Percentiles rank a stretch among this genome's conserved stretches.
Evolutionary conservation across 2,888 invertebrate genomes (phyloP).

Genomic region (Trimorus sp.): DNA sequence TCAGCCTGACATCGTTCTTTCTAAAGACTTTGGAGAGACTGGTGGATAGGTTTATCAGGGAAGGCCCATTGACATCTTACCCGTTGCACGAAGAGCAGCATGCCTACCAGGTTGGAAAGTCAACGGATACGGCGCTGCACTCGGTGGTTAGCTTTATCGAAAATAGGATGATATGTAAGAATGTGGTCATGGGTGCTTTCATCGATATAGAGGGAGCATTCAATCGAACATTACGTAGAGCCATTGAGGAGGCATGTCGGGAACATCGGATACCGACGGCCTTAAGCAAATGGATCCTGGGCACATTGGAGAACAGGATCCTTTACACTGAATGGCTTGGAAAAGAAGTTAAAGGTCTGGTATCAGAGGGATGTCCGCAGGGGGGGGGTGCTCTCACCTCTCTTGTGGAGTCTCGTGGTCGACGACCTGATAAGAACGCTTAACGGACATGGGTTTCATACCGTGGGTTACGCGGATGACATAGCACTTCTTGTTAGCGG

Average conservation of each 20-base stretch:
- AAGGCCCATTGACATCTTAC: background rate
- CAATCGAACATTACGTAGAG: background rate
- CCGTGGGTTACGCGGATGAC: too few species aligned
- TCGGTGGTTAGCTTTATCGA: background rate
- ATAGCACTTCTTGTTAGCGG: too few species aligned
- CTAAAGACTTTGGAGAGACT: conserved; percentile 10
- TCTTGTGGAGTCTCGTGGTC: too few species aligned
- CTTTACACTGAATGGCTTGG: conserved; percentile 17
- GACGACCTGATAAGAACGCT: too few species aligned
- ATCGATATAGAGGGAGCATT: conserved; percentile 9
- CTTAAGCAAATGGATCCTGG: conserved; percentile 27
- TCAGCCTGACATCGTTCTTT: conserved; percentile 3
- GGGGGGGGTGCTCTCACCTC: too few species aligned
- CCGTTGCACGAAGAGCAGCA: conserved; percentile 1
- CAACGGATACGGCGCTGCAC: background rate
- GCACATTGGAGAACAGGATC: conserved; percentile 11
- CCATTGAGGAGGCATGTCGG: background rate
- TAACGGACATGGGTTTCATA: too few species aligned
- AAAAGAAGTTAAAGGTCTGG: too few species aligned
- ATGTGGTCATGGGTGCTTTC: background rate
- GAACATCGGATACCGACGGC: too few species aligned
- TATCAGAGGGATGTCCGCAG: too few species aligned
- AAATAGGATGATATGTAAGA: background rate
- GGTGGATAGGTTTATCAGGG: background rate
- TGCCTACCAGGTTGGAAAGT: conserved; percentile 2